Percentiles rank a stretch among this genome's conserved stretches.
These are phyloP conservation scores for Drosophila littoralis DNA, from an alignment of 1,140 invertebrate species.

Conservation along the genomic window DNA sequence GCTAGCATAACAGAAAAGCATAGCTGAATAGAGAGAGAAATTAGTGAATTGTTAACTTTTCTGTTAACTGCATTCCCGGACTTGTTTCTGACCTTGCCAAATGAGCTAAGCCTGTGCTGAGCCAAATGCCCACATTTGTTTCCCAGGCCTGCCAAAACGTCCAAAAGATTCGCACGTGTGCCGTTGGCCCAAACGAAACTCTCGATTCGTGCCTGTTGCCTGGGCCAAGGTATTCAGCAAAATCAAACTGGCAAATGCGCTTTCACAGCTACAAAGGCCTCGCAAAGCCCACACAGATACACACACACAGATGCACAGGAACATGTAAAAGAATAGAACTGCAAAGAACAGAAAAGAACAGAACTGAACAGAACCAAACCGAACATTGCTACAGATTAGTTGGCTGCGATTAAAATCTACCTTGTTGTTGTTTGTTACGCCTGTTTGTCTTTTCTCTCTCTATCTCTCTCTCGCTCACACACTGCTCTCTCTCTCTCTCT, in stretches of 20 bases:
- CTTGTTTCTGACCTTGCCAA: conserved; percentile 34
- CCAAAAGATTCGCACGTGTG: conserved; percentile 63
- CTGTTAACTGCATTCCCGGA: not conserved
- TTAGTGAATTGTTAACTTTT: conserved; percentile 1
- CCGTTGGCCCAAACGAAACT: conserved; percentile 39
- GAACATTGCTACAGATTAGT: conserved; percentile 74
- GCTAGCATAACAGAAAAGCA: too few species aligned
- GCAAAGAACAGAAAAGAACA: conserved; percentile 18
- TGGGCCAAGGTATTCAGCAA: conserved; percentile 44
- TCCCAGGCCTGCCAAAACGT: not conserved
- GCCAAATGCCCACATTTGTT: conserved; percentile 16
- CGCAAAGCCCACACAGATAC: conserved; percentile 13
- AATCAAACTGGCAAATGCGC: conserved; percentile 58
- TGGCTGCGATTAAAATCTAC: conserved; percentile 76
- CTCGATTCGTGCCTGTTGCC: conserved; percentile 36
- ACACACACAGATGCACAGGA: conserved; percentile 9
- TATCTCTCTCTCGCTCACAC: conserved; percentile 1
- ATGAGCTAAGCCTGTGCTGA: not conserved
- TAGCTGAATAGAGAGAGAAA: not conserved
- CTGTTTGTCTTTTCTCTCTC: conserved; percentile 21
- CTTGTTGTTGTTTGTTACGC: conserved; percentile 71
- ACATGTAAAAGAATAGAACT: conserved; percentile 35
- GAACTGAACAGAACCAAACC: conserved; percentile 24
- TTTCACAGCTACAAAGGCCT: conserved; percentile 25
- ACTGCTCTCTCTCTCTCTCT: conserved; percentile 19